These are phyloP conservation scores for Orestias chungarensis DNA, from an alignment of 2,797 vertebrate genomes.

Conservation along the genomic window DNA sequence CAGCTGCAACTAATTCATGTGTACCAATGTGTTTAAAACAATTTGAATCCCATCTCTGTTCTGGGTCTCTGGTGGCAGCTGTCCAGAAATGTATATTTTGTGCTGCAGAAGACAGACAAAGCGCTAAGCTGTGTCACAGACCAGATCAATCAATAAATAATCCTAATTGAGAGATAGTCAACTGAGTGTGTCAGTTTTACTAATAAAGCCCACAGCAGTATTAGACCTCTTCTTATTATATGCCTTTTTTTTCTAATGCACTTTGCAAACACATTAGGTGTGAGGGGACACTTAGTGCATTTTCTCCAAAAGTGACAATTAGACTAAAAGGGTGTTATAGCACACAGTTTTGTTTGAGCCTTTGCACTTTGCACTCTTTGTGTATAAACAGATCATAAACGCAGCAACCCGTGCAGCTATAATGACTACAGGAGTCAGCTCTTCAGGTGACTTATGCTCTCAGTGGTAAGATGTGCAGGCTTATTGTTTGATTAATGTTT, in stretches of 20 bases:
- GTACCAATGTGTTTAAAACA: slow-evolving; percentile 17
- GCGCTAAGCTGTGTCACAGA: slow-evolving; percentile 17
- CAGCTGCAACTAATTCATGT: slow-evolving; percentile 61
- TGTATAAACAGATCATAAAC: slow-evolving; percentile 60
- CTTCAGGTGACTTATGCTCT: slow-evolving; percentile 47
- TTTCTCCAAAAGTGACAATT: slow-evolving; percentile 39
- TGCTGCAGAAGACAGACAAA: slow-evolving; percentile 25
- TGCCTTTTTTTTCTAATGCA: slow-evolving; percentile 10
- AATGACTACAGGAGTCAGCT: slow-evolving; percentile 55
- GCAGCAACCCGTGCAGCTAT: slow-evolving; percentile 51
- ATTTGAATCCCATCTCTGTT: slow-evolving; percentile 37
- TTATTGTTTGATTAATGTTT: slow-evolving; percentile 61
- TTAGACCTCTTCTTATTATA: slow-evolving; percentile 25
- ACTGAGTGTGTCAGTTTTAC: slow-evolving; percentile 22
- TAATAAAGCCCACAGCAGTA: slow-evolving; percentile 30
- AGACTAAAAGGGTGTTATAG: slow-evolving; percentile 37
- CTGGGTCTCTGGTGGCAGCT: slow-evolving; percentile 49
- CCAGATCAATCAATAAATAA: slow-evolving; percentile 6
- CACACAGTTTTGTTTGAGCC: slow-evolving; percentile 45
- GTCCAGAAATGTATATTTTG: slow-evolving; percentile 42
- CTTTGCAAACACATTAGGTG: slow-evolving; percentile 32
- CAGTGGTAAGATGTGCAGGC: slow-evolving; percentile 20
- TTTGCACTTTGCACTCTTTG: slow-evolving; percentile 57
- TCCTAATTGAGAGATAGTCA: slow-evolving; percentile 39
- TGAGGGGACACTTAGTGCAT: slow-evolving; percentile 27